Percentiles rank a stretch among this genome's conserved stretches.
Conservation (phyloP, 2,113 vertebrate species). For the Noctilio leporinus region DNA sequence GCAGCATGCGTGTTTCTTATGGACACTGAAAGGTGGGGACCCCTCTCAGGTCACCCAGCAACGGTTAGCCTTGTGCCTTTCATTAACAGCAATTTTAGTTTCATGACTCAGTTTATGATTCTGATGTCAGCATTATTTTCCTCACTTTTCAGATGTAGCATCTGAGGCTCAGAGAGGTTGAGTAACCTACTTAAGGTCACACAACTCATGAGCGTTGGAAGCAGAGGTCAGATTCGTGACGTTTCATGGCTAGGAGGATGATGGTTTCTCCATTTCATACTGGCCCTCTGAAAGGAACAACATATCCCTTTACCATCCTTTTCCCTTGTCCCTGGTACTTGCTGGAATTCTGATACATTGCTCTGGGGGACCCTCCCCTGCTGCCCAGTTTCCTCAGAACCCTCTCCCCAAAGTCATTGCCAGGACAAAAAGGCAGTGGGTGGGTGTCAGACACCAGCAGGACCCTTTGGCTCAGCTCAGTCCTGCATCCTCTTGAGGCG, state of each 20-base stretch:
- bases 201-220: background rate
- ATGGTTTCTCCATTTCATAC: background rate
- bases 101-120: background rate
- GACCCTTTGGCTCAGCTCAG: background rate
- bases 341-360: background rate
- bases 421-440: background rate
- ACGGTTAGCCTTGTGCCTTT: background rate
- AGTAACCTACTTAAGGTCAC: background rate
- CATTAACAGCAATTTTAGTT: background rate
- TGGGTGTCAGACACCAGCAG: background rate
- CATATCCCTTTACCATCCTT: too few species aligned
- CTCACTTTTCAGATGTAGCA: too few species aligned
- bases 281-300: background rate
- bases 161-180: too few species aligned
- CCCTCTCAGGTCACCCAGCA: background rate
- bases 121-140: background rate
- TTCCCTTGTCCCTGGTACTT: background rate
- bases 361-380: background rate
- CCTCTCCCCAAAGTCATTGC: background rate
- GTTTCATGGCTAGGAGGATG: background rate
- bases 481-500: background rate
- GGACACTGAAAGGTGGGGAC: background rate
- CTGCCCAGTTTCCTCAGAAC: background rate
- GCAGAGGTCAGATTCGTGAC: background rate
- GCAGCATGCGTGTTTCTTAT: accelerated